Base-by-base conservation (phyloP, 1,140 invertebrate genomes). In the Glossosoma conforme region DNA sequence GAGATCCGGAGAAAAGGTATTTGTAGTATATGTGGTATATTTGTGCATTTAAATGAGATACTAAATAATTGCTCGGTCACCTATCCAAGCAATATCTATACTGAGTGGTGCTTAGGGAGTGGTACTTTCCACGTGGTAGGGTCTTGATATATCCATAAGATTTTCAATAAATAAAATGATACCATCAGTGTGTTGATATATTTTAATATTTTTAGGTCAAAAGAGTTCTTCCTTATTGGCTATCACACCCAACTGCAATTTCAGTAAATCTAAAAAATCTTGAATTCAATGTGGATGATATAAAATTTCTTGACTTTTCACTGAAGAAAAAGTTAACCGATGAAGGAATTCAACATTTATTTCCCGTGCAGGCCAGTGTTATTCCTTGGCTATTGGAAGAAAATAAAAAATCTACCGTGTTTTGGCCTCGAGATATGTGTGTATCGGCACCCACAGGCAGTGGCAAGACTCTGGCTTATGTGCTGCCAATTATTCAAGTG, bases 371-470 rank as follows among this genome's bases (percentile, higher is more conserved):
- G 76, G 76, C 72, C 20, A 74, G 79, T 62, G 81, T 97, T 0
- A 86, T 97, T 52, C 87, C 90, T 2, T 91, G 84, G 75, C 69
- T 97, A 25, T 61, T 93, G 5, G 68, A 81, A 52, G 77, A 77
- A 51, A 72, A 81, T 46, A 68, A 76, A 30, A 73, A 80, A 48
- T 77, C 81, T 28, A 61, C 69, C 49, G 67, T 75, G 1, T 78
- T 82, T 54, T 81, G 87, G 67, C 85, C 87, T 0, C 77, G 83
- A 56, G 96, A 99, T 69, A 77, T 97, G n/a, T 98, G 95, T 75
- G 88, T 98, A 25, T 96, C 93, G 17, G 93, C 95, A 32, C 93
- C 95, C 15, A 99, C 97, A 11, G 97, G 96, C 9, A 97, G 93
- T 79, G 96, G 96, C 8, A 99, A 99, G 78, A 98, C 96, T 1